A percentile compares a stretch with the other conserved stretches of the same genome.
Conservation (phyloP, 2,113 vertebrate species). For the Ploceus nigricollis region DNA sequence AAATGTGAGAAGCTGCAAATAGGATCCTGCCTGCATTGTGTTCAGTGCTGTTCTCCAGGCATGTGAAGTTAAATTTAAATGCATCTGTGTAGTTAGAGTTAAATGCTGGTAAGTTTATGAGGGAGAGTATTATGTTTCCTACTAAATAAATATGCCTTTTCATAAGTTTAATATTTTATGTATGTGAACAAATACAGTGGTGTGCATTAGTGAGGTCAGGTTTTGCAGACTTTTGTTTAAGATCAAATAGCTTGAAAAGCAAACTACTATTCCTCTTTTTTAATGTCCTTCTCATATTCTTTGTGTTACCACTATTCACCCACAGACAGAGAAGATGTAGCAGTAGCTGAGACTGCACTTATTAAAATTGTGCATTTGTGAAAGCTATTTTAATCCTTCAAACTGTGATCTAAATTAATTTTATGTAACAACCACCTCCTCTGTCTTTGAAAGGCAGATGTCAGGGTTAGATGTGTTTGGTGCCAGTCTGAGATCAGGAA, state of each 20-base stretch:
- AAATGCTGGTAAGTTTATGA: conserved; percentile 22
- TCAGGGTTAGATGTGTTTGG: not conserved
- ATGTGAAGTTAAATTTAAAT: conserved; percentile 16
- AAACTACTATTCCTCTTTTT: not conserved
- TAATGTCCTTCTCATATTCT: not conserved
- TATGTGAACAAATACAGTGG: not conserved
- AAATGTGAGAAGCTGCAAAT: not conserved
- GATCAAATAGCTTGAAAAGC: not conserved
- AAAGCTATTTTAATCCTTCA: not conserved
- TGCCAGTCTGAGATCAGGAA: not conserved
- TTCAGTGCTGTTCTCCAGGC: not conserved
- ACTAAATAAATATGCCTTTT: conserved; percentile 31
- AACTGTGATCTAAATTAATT: not conserved
- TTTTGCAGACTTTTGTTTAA: not conserved
- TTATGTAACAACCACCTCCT: not conserved
- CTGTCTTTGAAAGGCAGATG: not conserved
- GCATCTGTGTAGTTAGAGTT: conserved; percentile 18
- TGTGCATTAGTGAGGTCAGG: not conserved
- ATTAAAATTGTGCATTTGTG: not conserved
- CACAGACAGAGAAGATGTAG: not conserved
- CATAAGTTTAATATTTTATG: not conserved
- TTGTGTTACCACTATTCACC: not conserved
- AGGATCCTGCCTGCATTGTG: conserved; percentile 6
- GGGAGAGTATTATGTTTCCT: not conserved
- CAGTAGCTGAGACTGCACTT: not conserved